phyloP scores from a whole-genome alignment of 2,113 vertebrate genomes.

The Datnioides undecimradiatus region DNA sequence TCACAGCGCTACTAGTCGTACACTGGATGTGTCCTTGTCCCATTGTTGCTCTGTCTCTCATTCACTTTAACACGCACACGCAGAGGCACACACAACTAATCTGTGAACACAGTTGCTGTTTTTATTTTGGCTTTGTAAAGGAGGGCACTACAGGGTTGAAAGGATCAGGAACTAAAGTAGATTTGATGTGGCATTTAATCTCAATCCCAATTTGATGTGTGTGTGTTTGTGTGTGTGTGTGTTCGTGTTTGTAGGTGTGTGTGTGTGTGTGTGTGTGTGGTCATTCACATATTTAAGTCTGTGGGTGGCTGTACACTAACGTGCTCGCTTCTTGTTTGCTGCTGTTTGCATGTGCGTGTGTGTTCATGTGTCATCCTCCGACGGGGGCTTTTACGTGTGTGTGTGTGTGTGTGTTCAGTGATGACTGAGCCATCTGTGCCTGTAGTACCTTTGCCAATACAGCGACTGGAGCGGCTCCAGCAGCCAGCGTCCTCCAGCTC shows the following conservation, averaged over 20 bases:
- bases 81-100: constrained; percentile 18
- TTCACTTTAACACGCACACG: background rate
- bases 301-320: constrained; percentile 5
- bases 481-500: constrained; percentile 65
- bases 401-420: constrained; percentile 59
- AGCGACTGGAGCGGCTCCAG: constrained; percentile 62
- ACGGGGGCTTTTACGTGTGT: constrained; percentile 10
- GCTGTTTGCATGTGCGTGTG: constrained; percentile 21
- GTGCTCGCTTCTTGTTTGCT: constrained; percentile 12
- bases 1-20: background rate
- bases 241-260: constrained; percentile 22
- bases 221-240: constrained; percentile 19
- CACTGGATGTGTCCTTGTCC: background rate
- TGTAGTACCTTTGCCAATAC: constrained; percentile 68
- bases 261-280: constrained; percentile 26
- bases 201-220: constrained; percentile 51
- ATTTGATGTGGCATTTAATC: constrained; percentile 71
- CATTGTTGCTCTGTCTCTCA: background rate
- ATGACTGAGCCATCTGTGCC: constrained; percentile 78
- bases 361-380: constrained; percentile 33
- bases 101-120: constrained; percentile 66
- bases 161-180: constrained; percentile 63
- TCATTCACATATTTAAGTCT: constrained; percentile 18
- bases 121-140: constrained; percentile 46
- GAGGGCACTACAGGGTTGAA: constrained; percentile 45